These are phyloP conservation scores for Lithosia quadra DNA, from an alignment of 2,888 invertebrate genomes.

Conservation along the genomic window DNA sequence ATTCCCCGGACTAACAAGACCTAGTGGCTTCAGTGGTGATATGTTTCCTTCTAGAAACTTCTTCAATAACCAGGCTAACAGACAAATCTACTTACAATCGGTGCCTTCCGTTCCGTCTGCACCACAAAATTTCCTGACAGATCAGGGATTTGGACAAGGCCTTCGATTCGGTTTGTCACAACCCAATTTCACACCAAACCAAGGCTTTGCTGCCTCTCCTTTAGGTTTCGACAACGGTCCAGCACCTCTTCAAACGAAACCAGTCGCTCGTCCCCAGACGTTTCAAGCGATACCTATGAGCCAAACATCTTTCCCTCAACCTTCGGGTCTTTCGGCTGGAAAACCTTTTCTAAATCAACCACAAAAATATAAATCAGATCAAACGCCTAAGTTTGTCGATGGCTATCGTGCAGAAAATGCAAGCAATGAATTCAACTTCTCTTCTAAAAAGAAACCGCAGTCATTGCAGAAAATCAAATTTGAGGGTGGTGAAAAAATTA, in stretches of 20 bases:
- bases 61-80: slow-evolving; percentile 70
- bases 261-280: slow-evolving; percentile 32
- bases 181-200: slow-evolving; percentile 75
- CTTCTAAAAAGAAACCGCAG: slow-evolving; percentile 68
- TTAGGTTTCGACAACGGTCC: slow-evolving; percentile 71
- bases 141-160: slow-evolving; percentile 79
- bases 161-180: slow-evolving; percentile 78
- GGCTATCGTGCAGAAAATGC: slow-evolving; percentile 78
- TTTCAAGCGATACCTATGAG: slow-evolving; percentile 53
- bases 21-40: slow-evolving; percentile 70
- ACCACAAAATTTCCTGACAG: slow-evolving; percentile 78
- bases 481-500: slow-evolving; percentile 69
- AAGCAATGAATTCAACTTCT: slow-evolving; percentile 57
- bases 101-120: slow-evolving; percentile 77
- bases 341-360: slow-evolving; percentile 67
- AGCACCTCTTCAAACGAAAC: slow-evolving; percentile 55
- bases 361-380: slow-evolving; percentile 62
- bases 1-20: slow-evolving; percentile 68
- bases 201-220: slow-evolving; percentile 76
- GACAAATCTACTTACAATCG: slow-evolving; percentile 78
- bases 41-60: slow-evolving; percentile 70
- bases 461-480: slow-evolving; percentile 78
- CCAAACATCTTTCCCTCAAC: slow-evolving; percentile 65
- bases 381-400: slow-evolving; percentile 73
- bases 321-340: slow-evolving; percentile 34